These are phyloP conservation scores for Aphelinus certus DNA, from an alignment of 1,140 invertebrate species.

Conservation along the genomic window DNA sequence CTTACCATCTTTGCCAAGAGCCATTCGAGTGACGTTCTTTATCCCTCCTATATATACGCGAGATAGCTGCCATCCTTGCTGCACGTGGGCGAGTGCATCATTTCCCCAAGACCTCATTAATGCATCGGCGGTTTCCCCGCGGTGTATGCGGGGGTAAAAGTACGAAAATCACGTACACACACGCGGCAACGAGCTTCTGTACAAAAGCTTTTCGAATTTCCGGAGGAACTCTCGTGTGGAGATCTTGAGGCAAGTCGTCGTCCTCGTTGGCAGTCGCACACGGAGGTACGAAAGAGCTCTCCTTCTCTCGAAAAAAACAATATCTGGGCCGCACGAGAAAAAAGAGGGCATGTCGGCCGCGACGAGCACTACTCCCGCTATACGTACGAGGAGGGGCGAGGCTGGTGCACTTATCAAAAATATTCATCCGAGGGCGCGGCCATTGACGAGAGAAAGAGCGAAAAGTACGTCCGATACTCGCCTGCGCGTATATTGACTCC, in stretches of 20 bases:
- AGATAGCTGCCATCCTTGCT: too few relatives aligned
- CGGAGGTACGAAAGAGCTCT: neutral
- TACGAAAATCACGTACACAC: neutral
- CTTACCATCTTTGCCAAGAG: too few relatives aligned
- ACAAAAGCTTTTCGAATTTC: neutral
- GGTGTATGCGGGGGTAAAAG: too few relatives aligned
- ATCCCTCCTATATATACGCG: too few relatives aligned
- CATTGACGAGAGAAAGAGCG: too few relatives aligned
- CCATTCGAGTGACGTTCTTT: too few relatives aligned
- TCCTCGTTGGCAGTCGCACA: too few relatives aligned
- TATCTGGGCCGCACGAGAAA: neutral
- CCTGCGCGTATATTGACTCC: too few relatives aligned
- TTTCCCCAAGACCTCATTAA: too few relatives aligned
- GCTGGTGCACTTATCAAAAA: conserved; percentile 7
- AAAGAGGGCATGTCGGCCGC: neutral
- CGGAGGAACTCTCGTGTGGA: neutral
- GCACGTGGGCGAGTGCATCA: too few relatives aligned
- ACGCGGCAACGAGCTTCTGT: neutral
- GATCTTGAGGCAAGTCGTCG: neutral
- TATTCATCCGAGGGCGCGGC: neutral
- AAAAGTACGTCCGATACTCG: too few relatives aligned
- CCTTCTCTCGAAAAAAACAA: neutral
- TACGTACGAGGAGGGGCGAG: neutral
- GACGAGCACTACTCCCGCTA: neutral
- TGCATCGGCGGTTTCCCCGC: too few relatives aligned